A percentile compares a stretch with the other conserved stretches of the same genome.
phyloP scores from a whole-genome alignment of 1,140 invertebrate species.

The Bombus impatiens region DNA sequence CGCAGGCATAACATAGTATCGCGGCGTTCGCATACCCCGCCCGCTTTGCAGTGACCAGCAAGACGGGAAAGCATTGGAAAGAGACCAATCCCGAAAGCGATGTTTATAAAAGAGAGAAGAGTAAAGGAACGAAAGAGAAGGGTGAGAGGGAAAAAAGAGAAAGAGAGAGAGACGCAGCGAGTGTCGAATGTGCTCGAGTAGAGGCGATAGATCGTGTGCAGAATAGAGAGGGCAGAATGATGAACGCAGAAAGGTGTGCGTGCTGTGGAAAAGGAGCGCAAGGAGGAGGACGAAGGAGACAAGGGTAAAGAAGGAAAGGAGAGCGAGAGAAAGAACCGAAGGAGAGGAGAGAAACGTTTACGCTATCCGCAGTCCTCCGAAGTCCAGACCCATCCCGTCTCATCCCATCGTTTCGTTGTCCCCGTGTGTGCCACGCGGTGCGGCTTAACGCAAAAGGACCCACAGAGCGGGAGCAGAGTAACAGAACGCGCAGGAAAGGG shows the following conservation, averaged over 20 bases:
- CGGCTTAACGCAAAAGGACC: slow-evolving; percentile 77
- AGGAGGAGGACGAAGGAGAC: slow-evolving; percentile 12
- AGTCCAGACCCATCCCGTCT: slow-evolving; percentile 56
- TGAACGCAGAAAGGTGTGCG: slow-evolving; percentile 58
- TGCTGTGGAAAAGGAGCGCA: slow-evolving; percentile 48
- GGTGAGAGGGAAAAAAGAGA: slow-evolving; percentile 3
- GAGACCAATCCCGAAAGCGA: slow-evolving; percentile 41
- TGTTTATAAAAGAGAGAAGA: slow-evolving; percentile 1
- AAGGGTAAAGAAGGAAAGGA: slow-evolving; percentile 34
- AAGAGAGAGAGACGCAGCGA: not conserved
- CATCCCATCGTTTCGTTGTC: slow-evolving; percentile 64
- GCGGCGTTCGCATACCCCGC: slow-evolving; percentile 73
- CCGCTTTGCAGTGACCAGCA: slow-evolving; percentile 53
- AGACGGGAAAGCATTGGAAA: slow-evolving; percentile 35
- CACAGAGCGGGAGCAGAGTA: slow-evolving; percentile 56
- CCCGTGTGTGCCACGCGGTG: slow-evolving; percentile 75
- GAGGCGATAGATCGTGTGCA: slow-evolving; percentile 14
- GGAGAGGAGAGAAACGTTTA: slow-evolving; percentile 63
- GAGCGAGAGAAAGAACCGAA: slow-evolving; percentile 54
- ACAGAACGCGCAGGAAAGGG: slow-evolving; percentile 67
- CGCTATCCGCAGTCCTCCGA: slow-evolving; percentile 68
- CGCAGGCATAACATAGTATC: slow-evolving; percentile 81
- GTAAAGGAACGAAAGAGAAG: slow-evolving; percentile 17
- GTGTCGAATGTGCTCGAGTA: slow-evolving; percentile 37
- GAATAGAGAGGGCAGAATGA: slow-evolving; percentile 52